Evolutionary conservation across 2,113 vertebrate species (phyloP).

Genomic region (Larimichthys polyactis): DNA sequence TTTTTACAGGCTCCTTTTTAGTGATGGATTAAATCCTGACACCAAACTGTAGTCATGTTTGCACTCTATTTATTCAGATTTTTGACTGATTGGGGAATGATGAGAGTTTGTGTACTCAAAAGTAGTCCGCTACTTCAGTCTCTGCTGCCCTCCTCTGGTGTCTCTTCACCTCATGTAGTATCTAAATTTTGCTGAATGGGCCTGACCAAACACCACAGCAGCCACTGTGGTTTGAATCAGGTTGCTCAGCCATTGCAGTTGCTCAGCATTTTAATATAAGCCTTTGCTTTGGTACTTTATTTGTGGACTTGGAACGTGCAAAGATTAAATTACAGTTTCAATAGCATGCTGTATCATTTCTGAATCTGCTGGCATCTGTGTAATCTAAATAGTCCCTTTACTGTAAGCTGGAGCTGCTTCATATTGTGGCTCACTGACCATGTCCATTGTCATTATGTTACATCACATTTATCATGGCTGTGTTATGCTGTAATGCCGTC

Average conservation of each 20-base stretch:
- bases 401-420: background rate
- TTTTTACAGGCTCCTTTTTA: background rate
- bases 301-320: background rate
- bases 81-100: too few species aligned
- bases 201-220: background rate
- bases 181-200: background rate
- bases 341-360: background rate
- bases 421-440: background rate
- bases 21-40: background rate
- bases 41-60: background rate
- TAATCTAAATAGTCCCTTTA: background rate
- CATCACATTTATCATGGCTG: background rate
- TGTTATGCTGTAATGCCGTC: background rate
- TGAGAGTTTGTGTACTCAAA: background rate
- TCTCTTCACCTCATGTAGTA: background rate
- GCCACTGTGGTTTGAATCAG: background rate
- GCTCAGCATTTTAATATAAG: background rate
- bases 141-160: constrained; percentile 56
- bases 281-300: background rate
- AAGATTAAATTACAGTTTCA: constrained; percentile 5
- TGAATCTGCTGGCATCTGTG: background rate
- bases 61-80: background rate
- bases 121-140: background rate
- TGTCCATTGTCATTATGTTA: background rate
- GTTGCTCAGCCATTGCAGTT: background rate